Evolutionary conservation across 2,888 invertebrate genomes (phyloP), one percentile per base, ranked within the genome.

Genomic region (Stegana nigrithorax): DNA sequence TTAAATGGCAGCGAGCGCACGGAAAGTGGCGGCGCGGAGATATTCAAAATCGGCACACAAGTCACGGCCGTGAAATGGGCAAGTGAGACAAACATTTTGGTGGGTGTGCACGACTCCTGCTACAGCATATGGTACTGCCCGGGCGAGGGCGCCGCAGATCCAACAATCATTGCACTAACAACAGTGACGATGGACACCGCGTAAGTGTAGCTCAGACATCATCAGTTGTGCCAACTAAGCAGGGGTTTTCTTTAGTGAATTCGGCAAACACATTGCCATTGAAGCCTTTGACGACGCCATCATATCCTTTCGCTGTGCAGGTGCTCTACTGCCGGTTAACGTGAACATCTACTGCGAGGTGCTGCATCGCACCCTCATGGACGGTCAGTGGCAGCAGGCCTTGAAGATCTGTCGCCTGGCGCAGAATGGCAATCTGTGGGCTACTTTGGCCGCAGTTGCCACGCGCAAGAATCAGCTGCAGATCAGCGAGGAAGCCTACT

Each of bases 401-500:
- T 87, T 96, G 60, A 90, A 93, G 81, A 90, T 97, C 63, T 93
- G 93, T 77, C 82, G 86, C 2, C 65, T 84, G 59, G 83, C 82
- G 0, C 83, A 85, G 83, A 89, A 89, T 69, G 87, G 88, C 63
- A 90, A 90, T n/a, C 86, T 97, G 14, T 99, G 98, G 98, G 94
- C 97, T 0, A 95, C 95, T 70, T 87, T 98, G 71, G 98, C 98
- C 0, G 95, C 96, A 0, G 88, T 97, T 83, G 92, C 98, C 1
- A 93, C 94, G 62, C 92, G 94, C 70, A 91, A 92, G 66, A 92
- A 93, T 81, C 93, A 97, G 75, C 85, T 97, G 59, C 90, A 92
- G 63, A 92, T 96, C 5, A 97, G 98, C 14, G 98, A 98, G 87
- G 94, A 97, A 81, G 96, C 97, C 0, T 99, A 96, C 84, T 94